Evolutionary conservation across 2,113 vertebrate genomes (phyloP).

Genomic region (Cettia cetti): DNA sequence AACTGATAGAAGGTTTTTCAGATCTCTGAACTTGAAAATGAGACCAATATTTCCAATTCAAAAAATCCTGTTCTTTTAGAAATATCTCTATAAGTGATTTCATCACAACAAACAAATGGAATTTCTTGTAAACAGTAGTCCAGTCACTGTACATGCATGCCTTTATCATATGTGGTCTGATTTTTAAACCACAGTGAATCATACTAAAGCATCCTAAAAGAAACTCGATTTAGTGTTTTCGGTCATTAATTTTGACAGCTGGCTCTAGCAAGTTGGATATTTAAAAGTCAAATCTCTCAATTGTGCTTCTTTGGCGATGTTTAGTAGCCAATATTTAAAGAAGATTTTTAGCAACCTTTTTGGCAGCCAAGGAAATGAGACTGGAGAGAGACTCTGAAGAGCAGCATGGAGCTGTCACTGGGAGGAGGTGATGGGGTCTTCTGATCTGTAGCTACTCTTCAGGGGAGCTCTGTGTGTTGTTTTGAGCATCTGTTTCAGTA

Average conservation of each 20-base stretch:
- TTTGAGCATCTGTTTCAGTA: not conserved
- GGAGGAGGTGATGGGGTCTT: not conserved
- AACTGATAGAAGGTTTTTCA: not conserved
- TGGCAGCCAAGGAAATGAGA: not conserved
- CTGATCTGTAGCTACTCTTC: not conserved
- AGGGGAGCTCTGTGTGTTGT: not conserved
- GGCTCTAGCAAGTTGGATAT: not conserved
- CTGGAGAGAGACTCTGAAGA: not conserved
- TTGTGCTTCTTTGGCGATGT: not conserved
- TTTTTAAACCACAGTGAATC: not conserved
- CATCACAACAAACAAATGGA: not conserved
- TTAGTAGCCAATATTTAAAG: not conserved
- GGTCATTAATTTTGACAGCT: not conserved
- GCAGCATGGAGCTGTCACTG: not conserved
- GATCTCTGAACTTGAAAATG: not conserved
- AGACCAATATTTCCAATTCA: not conserved
- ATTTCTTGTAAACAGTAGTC: not conserved
- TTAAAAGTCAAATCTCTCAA: not conserved
- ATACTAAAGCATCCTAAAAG: not conserved
- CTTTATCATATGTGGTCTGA: not conserved
- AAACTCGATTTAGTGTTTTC: not conserved
- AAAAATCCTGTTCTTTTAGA: not conserved
- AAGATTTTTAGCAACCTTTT: not conserved
- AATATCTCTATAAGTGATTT: not conserved
- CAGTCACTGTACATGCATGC: not conserved